phyloP scores from a whole-genome alignment of 2,797 vertebrate genomes.

The Picus viridis region DNA sequence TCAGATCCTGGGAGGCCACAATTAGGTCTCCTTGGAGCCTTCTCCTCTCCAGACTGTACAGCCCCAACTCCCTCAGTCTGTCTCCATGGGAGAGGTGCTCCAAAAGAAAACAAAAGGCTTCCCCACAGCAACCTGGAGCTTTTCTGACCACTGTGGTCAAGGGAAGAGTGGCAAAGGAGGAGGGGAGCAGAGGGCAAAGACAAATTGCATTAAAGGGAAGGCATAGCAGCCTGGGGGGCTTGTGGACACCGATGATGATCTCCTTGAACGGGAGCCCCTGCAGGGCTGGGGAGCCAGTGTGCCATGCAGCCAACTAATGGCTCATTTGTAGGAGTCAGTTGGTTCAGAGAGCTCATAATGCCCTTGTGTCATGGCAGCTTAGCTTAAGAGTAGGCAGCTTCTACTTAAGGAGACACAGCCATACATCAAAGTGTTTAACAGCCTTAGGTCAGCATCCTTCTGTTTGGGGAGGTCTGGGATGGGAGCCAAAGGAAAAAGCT shows the following conservation, averaged over 20 bases:
- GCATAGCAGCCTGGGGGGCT: background rate
- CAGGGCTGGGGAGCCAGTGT: background rate
- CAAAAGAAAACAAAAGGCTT: too few species aligned
- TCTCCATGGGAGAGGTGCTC: too few species aligned
- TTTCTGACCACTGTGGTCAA: background rate
- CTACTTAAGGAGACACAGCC: slow-evolving; percentile 24
- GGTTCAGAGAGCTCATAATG: slow-evolving; percentile 49
- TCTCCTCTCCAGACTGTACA: too few species aligned
- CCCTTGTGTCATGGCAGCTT: slow-evolving; percentile 38
- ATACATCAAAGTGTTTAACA: slow-evolving; percentile 46
- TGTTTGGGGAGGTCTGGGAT: slow-evolving; percentile 56
- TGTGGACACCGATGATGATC: background rate
- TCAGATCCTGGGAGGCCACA: too few species aligned
- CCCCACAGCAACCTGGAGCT: accelerated
- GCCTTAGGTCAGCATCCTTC: slow-evolving; percentile 47
- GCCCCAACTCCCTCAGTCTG: too few species aligned
- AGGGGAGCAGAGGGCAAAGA: background rate
- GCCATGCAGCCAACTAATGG: slow-evolving; percentile 14
- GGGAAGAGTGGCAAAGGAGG: background rate
- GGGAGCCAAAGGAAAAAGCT: slow-evolving; percentile 45
- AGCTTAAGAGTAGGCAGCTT: slow-evolving; percentile 47
- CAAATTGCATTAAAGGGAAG: background rate
- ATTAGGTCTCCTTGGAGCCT: too few species aligned
- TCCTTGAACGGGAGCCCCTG: background rate
- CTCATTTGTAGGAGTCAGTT: slow-evolving; percentile 48